Evolutionary conservation across 2,797 vertebrate species (phyloP), one percentile per base, ranked within the genome.

Genomic region (Loriculus beryllinus): DNA sequence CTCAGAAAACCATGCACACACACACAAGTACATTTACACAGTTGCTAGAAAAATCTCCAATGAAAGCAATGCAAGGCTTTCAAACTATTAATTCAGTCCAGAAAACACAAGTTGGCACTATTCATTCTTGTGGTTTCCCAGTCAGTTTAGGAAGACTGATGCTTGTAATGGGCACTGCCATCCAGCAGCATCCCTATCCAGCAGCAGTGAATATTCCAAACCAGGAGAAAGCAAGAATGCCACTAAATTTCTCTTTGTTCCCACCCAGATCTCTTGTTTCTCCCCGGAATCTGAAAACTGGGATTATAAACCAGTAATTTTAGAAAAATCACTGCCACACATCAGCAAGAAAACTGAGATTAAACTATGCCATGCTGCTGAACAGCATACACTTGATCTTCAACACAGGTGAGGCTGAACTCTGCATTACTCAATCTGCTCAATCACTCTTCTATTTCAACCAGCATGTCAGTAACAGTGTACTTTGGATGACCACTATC

Each of bases 331-430:
- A 16, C 17, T 54, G 57, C 57, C n/a, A 22, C 3, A 2, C 39
- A 20, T 31, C 4, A 3, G 1, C 37, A 21, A 7, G 45, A 19
- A 9, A 56, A 21, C 14, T 0, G 28, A 15, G 23, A 25, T 25
- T 3, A 3, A 51, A 7, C 29, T 5, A 12, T 1, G 26, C 31
- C 14, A 1, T 4, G 2, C 4, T 2, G 4, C 35, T 8, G 26
- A 5, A 15, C 10, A 6, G 75, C 35, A 11, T 20, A 2, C 9
- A 5, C 35, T 18, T 14, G 8, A 52, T 56, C 48, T 5, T 4
- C 2, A 22, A 1, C 7, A 25, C 23, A 23, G 14, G 49, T 10
- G 42, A 70, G 71, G 45, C 49, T 48, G 89, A 4, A 10, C 14
- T 2, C 29, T 4, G 79, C 25, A 10, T 1, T 6, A 17, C 13